A percentile compares a stretch with the other conserved stretches of the same genome.
These are phyloP conservation scores for Scaptomyza cyrtandrae DNA, from an alignment of 2,888 invertebrate species.

Conservation along the genomic window DNA sequence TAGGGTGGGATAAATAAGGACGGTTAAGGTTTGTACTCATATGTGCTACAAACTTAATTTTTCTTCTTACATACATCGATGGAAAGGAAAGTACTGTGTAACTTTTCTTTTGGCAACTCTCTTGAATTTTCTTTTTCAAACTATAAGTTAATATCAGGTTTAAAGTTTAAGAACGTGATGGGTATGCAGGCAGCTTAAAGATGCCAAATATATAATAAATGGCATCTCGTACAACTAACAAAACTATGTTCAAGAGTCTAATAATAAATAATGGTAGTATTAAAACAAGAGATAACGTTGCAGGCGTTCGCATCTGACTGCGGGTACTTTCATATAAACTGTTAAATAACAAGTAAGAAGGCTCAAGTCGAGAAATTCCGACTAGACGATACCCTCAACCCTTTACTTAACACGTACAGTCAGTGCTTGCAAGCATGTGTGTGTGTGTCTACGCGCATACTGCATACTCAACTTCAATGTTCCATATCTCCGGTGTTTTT, in stretches of 20 bases:
- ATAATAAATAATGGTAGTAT: slow-evolving; percentile 12
- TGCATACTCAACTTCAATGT: no score
- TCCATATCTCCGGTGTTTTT: no score
- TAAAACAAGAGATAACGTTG: neutral
- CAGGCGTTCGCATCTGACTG: neutral
- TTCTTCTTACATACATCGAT: slow-evolving; percentile 28
- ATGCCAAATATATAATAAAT: slow-evolving; percentile 17
- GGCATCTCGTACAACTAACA: slow-evolving; percentile 15
- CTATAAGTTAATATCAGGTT: slow-evolving; percentile 72
- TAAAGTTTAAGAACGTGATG: slow-evolving; percentile 64
- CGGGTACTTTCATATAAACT: no score
- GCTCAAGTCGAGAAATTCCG: no score
- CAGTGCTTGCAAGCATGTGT: no score
- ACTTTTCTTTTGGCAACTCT: slow-evolving; percentile 29
- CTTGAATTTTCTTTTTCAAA: slow-evolving; percentile 43
- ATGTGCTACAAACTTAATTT: slow-evolving; percentile 63
- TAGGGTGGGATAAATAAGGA: neutral
- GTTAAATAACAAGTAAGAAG: no score
- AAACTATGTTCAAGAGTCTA: slow-evolving; percentile 16
- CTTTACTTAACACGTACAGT: no score
- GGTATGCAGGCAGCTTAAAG: slow-evolving; percentile 52
- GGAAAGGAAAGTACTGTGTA: slow-evolving; percentile 19
- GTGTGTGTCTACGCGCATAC: no score
- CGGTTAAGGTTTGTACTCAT: slow-evolving; percentile 25
- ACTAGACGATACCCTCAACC: no score